Conservation (phyloP, 2,888 invertebrate genomes). For the Ceraclea dissimilis region DNA sequence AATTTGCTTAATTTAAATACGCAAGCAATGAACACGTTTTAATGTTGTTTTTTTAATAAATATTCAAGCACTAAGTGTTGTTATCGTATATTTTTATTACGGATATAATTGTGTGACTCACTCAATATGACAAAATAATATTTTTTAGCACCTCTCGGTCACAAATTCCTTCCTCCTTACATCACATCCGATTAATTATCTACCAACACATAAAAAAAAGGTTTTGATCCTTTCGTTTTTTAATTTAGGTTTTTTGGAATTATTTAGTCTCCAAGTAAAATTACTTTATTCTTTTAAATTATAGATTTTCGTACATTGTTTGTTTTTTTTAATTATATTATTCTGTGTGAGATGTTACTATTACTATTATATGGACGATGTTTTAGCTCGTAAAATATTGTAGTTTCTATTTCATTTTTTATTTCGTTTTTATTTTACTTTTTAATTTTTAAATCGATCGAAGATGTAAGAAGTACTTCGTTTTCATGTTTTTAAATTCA, state of each 20-base stretch:
- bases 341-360: slow-evolving; percentile 20
- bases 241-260: too few relatives aligned
- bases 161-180: background rate
- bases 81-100: background rate
- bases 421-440: slow-evolving; percentile 4
- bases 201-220: background rate
- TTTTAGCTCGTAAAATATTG: slow-evolving; percentile 19
- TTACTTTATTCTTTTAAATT: background rate
- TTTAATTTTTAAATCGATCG: slow-evolving; percentile 9
- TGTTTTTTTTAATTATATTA: slow-evolving; percentile 5
- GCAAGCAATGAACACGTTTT: too few relatives aligned
- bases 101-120: background rate
- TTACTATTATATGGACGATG: slow-evolving; percentile 12
- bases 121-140: background rate
- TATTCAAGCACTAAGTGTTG: background rate
- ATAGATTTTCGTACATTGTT: slow-evolving; percentile 15
- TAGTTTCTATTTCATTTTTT: slow-evolving; percentile 5
- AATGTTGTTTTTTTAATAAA: background rate
- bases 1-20: background rate
- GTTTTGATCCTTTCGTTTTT: too few relatives aligned
- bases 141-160: background rate
- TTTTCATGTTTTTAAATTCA: slow-evolving; percentile 9
- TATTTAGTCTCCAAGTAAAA: background rate
- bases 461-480: slow-evolving; percentile 8
- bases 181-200: background rate